These are phyloP conservation scores for Carposina sasakii DNA, from an alignment of 1,140 invertebrate species.

Conservation along the genomic window DNA sequence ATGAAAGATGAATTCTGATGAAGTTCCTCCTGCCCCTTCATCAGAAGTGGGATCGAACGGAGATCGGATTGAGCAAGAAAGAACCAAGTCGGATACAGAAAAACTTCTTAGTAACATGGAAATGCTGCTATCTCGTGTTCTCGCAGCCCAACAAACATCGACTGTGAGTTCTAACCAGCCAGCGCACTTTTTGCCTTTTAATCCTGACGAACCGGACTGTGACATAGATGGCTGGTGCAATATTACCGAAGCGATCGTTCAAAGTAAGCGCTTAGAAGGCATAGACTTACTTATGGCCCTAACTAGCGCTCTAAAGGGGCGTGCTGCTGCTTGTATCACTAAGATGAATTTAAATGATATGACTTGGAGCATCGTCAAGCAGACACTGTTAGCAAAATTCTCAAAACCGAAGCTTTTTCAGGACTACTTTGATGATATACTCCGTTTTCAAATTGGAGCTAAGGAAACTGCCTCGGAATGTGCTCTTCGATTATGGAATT, in stretches of 20 bases:
- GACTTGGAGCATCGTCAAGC: conserved; percentile 22
- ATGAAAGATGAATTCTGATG: too few relatives aligned
- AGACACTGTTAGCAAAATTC: conserved; percentile 27
- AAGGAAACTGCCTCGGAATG: conserved; percentile 31
- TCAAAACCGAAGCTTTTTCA: conserved; percentile 26
- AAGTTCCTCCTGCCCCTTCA: background rate
- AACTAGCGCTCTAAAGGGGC: conserved; percentile 3
- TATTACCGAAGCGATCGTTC: background rate
- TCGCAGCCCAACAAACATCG: background rate
- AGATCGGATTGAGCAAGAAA: too few relatives aligned
- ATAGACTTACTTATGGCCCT: background rate
- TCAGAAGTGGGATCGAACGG: background rate
- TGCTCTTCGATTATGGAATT: conserved; percentile 24
- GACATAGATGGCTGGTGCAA: conserved; percentile 9
- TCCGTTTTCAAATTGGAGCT: conserved; percentile 25
- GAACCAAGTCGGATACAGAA: background rate
- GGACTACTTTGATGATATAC: conserved; percentile 32
- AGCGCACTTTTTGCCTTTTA: background rate
- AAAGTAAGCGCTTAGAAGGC: background rate
- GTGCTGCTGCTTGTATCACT: conserved; percentile 25
- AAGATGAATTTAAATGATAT: conserved; percentile 22
- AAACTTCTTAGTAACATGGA: background rate
- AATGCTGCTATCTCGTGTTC: background rate
- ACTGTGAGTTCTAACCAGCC: background rate
- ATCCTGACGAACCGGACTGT: background rate